Base-by-base conservation (phyloP, 2,888 invertebrate species). In the Xylota sylvarum region DNA sequence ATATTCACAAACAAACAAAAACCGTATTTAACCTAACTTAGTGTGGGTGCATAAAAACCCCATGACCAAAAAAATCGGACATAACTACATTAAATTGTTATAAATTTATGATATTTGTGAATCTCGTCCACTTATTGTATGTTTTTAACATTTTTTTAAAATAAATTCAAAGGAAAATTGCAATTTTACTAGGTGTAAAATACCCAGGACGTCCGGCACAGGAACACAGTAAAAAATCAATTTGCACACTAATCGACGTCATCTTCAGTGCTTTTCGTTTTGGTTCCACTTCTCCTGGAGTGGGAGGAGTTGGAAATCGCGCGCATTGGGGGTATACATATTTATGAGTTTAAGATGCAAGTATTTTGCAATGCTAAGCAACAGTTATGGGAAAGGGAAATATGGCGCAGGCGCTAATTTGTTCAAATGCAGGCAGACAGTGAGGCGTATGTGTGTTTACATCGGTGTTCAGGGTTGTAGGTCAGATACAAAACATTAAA, bases 351-450 rank as follows among this genome's bases (percentile, higher is more conserved):
- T 19, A 12, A 40, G 10, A 37, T 55, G 52, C 52, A 74, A 19
- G 5, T 19, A 5, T 30, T 14, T 14, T 55, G 30, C 55, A 58
- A 12, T 56, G 32, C 12, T 19, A 60, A 64, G 74, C 74, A 74
- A 64, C 74, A 74, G 74, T 52, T 74, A 19, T 3, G 7, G 35
- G n/a, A 10, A 50, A 35, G 7, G 48, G 6, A 17, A 60, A n/a
- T 40, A 55, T 10, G 40, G 60, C 43, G 60, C 43, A 62, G n/a
- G n/a, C 40, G 40, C 43, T 27, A 7, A 1, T 12, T 17, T 37
- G 0, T 43, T 27, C 1, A 0, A n/a, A 40, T 40, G 17, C 19
- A 62, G 5, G 12, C 6, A 19, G 7, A 40, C 1, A n/a, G n/a
- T n/a, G n/a, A n/a, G n/a, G n/a, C 9, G 1, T 17, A 35, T 0